A percentile compares a stretch with the other conserved stretches of the same genome.
Evolutionary conservation across 2,797 vertebrate genomes (phyloP).

Genomic region (Aselliscus stoliczkanus): DNA sequence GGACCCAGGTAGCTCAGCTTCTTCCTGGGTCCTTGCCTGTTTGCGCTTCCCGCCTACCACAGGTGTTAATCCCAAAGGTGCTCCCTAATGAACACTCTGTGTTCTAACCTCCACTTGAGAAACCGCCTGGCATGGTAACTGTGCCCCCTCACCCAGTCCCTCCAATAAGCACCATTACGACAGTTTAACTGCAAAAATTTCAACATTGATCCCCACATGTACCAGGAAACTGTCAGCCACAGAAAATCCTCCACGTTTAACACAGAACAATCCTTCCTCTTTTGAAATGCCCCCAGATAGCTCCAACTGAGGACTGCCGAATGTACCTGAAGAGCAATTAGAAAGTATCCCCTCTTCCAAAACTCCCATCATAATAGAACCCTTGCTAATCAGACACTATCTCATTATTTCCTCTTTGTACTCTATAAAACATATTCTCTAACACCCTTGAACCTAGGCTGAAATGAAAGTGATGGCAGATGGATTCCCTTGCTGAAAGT

Average conservation of each 20-base stretch:
- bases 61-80: not conserved
- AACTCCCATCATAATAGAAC: not conserved
- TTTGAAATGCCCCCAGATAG: not conserved
- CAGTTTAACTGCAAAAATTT: not conserved
- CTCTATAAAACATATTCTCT: not conserved
- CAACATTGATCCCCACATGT: not conserved
- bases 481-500: not conserved
- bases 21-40: not conserved
- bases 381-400: not conserved
- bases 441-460: not conserved
- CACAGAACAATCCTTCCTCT: slow-evolving; percentile 24
- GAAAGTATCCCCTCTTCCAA: not conserved
- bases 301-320: not conserved
- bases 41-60: not conserved
- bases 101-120: not conserved
- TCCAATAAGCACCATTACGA: not conserved
- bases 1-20: not conserved
- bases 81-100: not conserved
- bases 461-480: not conserved
- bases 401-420: slow-evolving; percentile 1
- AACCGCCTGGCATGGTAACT: not conserved
- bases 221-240: not conserved
- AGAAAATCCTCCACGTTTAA: not conserved
- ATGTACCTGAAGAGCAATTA: not conserved
- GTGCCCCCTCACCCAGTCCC: not conserved